Evolutionary conservation across 2,113 vertebrate genomes (phyloP), one percentile per base, ranked within the genome.

Genomic region (Lepus europaeus): DNA sequence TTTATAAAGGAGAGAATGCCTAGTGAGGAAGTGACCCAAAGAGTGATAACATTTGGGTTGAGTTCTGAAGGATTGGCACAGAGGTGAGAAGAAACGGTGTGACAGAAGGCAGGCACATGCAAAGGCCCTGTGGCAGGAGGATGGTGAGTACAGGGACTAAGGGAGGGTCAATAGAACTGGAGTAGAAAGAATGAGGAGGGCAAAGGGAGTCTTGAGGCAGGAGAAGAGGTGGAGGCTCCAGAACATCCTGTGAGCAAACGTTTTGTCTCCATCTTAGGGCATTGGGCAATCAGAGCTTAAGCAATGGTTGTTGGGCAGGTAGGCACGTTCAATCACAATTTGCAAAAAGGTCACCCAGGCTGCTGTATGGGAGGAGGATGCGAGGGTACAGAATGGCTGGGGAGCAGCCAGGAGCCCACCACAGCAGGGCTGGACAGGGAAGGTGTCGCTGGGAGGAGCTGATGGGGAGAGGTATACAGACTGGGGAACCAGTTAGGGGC

Each of bases 41-140:
- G 27, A 93, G 68, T 51, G 23, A 17, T 84, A 88, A 91, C 56
- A 91, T 73, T 61, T 74, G 49, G 45, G 72, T 14, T 36, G 53
- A 96, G 3, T 91, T 91, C 79, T 89, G 23, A 89, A 81, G 51
- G 49, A 49, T 85, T 80, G 79, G 68, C 25, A 70, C 11, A 77
- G n/a, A 20, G 61, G 8, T 29, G 36, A 86, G 53, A 11, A 85
- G 31, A 39, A 69, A 49, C 64, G 68, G 33, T 16, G 7, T 80
- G 70, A 56, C 27, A 63, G 66, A 74, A 74, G 49, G 59, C 59
- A 91, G 36, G 49, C 12, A 79, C 4, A 45, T 31, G 51, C 68
- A 72, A 95, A 95, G 69, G 45, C 9, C 45, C 33, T 66, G 69
- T 87, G 64, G 31, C 70, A 90, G 86, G 73, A 90, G 63, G 8